Percentiles rank a stretch among this genome's conserved stretches.
phyloP scores from a whole-genome alignment of 2,888 invertebrate species.

The Agriopis marginaria region DNA sequence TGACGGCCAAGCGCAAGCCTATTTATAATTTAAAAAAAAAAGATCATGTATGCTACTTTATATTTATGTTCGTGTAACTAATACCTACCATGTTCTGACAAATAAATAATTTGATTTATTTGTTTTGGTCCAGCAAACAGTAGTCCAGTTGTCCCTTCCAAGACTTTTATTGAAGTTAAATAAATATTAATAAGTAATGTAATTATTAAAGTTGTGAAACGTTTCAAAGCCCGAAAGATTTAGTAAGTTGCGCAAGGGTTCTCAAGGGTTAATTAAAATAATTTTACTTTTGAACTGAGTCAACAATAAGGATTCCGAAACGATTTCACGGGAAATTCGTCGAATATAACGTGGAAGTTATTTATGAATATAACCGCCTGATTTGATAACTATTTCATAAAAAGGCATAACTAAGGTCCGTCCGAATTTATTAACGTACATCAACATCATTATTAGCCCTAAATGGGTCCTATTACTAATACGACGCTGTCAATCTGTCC shows the following conservation, averaged over 20 bases:
- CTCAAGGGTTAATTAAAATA: constrained; percentile 38
- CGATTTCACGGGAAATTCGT: constrained; percentile 23
- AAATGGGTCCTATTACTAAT: too few relatives aligned
- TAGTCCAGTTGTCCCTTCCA: background rate
- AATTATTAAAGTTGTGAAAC: constrained; percentile 30
- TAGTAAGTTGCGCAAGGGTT: constrained; percentile 33
- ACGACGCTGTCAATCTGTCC: too few relatives aligned
- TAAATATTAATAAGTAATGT: constrained; percentile 26
- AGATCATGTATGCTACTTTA: too few relatives aligned
- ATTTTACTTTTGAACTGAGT: constrained; percentile 36
- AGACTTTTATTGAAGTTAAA: constrained; percentile 23
- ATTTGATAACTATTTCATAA: too few relatives aligned
- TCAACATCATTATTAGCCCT: too few relatives aligned
- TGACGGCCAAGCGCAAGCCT: too few relatives aligned
- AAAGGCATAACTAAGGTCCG: too few relatives aligned
- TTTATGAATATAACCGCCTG: background rate
- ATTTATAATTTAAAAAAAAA: too few relatives aligned
- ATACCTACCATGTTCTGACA: too few relatives aligned
- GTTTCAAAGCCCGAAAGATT: constrained; percentile 33
- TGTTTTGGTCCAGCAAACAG: background rate
- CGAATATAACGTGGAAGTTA: constrained; percentile 15
- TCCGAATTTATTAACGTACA: too few relatives aligned
- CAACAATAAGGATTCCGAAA: constrained; percentile 27
- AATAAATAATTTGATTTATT: too few relatives aligned
- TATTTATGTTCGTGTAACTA: too few relatives aligned